Base-by-base conservation (phyloP, 2,797 vertebrate genomes). In the Sebastes taczanowskii region DNA sequence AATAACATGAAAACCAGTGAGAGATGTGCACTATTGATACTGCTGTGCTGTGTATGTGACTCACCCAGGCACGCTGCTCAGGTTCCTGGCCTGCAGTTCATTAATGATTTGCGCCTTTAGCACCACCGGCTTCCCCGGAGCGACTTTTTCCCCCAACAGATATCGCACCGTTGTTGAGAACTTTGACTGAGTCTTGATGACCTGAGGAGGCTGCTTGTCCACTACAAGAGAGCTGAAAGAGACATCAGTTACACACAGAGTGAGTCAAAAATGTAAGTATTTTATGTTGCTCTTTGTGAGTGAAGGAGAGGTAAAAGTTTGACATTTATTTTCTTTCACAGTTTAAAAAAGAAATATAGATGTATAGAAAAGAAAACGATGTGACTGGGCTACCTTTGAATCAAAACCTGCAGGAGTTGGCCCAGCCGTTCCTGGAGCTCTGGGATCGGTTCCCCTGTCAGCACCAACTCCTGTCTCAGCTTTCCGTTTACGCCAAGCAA, bases 131-230 rank as follows among this genome's bases (percentile, higher is more conserved):
- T 97, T 98, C 74, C 97, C 94, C 0, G 96, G 91, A 5, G 95
- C 89, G 52, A 98, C 90, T 85, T 90, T 96, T 6, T 97, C 95
- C 22, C 98, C 98, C 84, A 99, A 93, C 77, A 99, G 93, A 88
- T 97, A 98, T 77, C 97, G 95, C n/a, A 99, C 94, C 0, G 95
- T 97, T 0, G 97, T 97, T 89, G 97, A 97, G 91, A 99, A 99
- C 93, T 98, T 99, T 72, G 98, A 99, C 89, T 99, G 98, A n/a
- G 98, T 99, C 94, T 99, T 99, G 81, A 99, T 96, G 89, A 99
- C 98, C 88, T 99, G 98, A 0, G 98, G 98, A 0, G 98, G 98
- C 88, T 99, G 98, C 89, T 97, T 98, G 76, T 99, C 98, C 82
- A 99, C 97, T 58, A 99, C 82, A 69, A 99, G 96, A 67, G 97